Percentiles rank a stretch among this genome's conserved stretches.
These are phyloP conservation scores for Ostrea edulis DNA, from an alignment of 1,140 invertebrate genomes.

Conservation along the genomic window DNA sequence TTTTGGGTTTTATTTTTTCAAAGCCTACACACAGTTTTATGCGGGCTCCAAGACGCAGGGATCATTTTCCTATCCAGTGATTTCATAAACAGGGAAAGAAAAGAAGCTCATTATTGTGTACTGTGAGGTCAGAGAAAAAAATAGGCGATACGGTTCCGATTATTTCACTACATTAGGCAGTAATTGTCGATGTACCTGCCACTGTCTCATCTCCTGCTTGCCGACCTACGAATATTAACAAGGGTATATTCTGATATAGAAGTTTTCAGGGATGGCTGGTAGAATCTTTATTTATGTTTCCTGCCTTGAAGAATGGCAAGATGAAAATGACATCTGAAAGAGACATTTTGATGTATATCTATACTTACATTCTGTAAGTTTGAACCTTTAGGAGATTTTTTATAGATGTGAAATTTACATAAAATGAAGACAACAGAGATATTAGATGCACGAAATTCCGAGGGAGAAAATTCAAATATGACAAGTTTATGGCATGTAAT, in stretches of 20 bases:
- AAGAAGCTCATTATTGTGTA: conserved; percentile 29
- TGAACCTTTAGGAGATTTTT: conserved; percentile 10
- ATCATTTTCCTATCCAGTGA: conserved; percentile 32
- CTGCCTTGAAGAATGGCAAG: conserved; percentile 33
- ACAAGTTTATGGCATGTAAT: neutral
- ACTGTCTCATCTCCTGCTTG: neutral
- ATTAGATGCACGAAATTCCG: neutral
- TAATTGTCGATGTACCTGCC: conserved; percentile 45
- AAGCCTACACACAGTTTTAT: conserved; percentile 2
- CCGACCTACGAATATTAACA: conserved; percentile 15
- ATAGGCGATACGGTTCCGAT: conserved; percentile 36
- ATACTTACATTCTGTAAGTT: conserved; percentile 22
- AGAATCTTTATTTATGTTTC: conserved; percentile 28
- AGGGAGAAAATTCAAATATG: conserved; percentile 14
- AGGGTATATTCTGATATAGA: conserved; percentile 9
- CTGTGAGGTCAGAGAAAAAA: conserved; percentile 19
- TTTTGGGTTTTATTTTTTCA: neutral
- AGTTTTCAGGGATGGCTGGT: conserved; percentile 22
- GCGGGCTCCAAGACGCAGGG: neutral
- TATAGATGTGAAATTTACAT: conserved; percentile 28
- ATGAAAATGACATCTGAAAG: conserved; percentile 33
- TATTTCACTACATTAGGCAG: conserved; percentile 43
- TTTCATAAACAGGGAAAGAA: conserved; percentile 25
- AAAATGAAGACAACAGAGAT: neutral
- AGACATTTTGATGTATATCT: conserved; percentile 30